A percentile compares a stretch with the other conserved stretches of the same genome.
phyloP scores from a whole-genome alignment of 2,888 invertebrate genomes.

The Caenorhabditis drosophilae region DNA sequence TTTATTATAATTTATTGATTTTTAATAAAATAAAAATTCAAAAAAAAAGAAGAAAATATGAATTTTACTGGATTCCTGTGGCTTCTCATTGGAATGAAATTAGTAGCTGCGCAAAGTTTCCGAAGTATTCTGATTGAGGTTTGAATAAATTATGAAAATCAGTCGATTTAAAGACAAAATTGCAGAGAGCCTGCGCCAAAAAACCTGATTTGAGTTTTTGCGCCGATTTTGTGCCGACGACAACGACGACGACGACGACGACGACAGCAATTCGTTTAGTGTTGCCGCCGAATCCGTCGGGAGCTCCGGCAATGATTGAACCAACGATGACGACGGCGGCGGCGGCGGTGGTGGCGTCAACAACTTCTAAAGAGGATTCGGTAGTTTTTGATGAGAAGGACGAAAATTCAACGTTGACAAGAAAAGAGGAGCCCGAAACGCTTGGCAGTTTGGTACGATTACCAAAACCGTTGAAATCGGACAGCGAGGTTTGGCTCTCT shows the following conservation, averaged over 20 bases:
- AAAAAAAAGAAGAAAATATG: no score
- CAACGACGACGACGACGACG: neutral
- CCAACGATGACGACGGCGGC: conserved; percentile 7
- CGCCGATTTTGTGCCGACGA: conserved; percentile 3
- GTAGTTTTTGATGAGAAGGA: conserved; percentile 14
- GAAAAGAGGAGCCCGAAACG: conserved; percentile 9
- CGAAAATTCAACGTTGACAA: conserved; percentile 3
- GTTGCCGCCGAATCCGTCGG: conserved; percentile 10
- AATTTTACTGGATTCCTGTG: no score
- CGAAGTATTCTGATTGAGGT: conserved; percentile 44
- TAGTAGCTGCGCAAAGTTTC: conserved; percentile 27
- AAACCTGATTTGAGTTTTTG: conserved; percentile 43
- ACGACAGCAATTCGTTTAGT: conserved; percentile 15
- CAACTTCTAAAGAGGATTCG: neutral
- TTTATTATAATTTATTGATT: no score
- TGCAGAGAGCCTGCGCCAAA: conserved; percentile 40
- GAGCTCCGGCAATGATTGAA: conserved; percentile 4
- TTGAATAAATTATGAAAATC: no score
- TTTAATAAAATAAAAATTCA: no score
- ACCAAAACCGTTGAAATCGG: conserved; percentile 27
- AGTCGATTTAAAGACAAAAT: no score
- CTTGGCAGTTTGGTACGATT: conserved; percentile 32
- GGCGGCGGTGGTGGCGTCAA: no score
- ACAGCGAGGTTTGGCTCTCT: no score
- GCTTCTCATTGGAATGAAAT: no score